Evolutionary conservation across 2,888 invertebrate genomes (phyloP), one percentile per base, ranked within the genome.

Genomic region (Thecophora atra): DNA sequence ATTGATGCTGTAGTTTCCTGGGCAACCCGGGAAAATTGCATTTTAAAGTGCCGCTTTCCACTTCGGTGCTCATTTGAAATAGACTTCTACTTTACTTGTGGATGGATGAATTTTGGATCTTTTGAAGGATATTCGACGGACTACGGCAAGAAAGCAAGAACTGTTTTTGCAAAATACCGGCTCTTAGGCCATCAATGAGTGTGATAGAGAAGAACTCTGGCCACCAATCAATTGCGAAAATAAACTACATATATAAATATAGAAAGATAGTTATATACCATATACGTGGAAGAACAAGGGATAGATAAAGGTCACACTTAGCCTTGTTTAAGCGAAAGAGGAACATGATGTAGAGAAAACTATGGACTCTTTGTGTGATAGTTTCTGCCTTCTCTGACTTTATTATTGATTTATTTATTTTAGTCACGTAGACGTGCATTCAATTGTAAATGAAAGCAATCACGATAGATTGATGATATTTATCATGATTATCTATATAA

Each of bases 21-120:
- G 37, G 8, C 13, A 28, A 13, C 13, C 30, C 3, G 63, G 37
- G 70, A 62, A 70, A 63, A 70, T 63, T 70, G 63, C 63, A 63
- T 52, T 70, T 63, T 51, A 54, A 70, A 62, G 54, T 54, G 51
- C 17, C 37, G 24, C 42, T 37, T 58, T 54, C 52, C 62, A 63
- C 63, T 70, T 70, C 63, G 17, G 6, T 70, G 54, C 52, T 21
- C 63, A 63, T 58, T 60, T 44, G 58, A 58, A 37, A 44, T n/a
- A 28, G 28, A 65, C 37, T 37, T 64, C 47, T 21, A 64, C 64
- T 64, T 26, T 42, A 26, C 15, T 11, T 37, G 6, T 11, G 37
- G 37, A 8, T 37, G 37, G 37, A 11, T 37, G 37, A 47, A 47
- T 47, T 11, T 47, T 5, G 15, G 47, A 47, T 37, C 6, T 37